A percentile compares a stretch with the other conserved stretches of the same genome.
Evolutionary conservation across 2,113 vertebrate species (phyloP).

Genomic region (Capreolus pygargus): DNA sequence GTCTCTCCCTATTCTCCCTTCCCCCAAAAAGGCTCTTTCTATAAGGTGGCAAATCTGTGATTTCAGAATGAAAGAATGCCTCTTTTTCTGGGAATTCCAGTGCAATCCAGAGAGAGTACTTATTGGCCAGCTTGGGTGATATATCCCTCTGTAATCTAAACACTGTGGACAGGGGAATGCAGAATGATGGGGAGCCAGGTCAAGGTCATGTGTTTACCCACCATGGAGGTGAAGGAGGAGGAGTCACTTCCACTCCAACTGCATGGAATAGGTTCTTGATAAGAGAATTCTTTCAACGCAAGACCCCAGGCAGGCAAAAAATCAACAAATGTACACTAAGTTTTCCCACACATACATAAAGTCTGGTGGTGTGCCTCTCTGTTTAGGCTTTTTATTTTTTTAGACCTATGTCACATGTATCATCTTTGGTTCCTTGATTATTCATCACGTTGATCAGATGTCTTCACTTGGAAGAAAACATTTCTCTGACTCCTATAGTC

Average conservation of each 20-base stretch:
- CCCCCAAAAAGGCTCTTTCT: not conserved
- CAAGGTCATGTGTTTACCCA: not conserved
- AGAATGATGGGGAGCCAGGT: not conserved
- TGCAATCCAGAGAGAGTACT: not conserved
- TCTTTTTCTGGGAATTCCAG: constrained; percentile 14
- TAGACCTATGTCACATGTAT: not conserved
- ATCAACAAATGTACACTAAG: not conserved
- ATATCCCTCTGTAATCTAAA: not conserved
- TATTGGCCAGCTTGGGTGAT: not conserved
- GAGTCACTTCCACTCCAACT: not conserved
- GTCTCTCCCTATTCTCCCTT: not conserved
- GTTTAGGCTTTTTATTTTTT: not conserved
- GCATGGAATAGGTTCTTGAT: not conserved
- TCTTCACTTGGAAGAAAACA: not conserved
- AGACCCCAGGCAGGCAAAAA: not conserved
- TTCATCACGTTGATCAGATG: not conserved
- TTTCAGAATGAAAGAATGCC: not conserved
- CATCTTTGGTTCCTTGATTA: not conserved
- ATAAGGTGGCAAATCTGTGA: not conserved
- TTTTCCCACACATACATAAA: not conserved
- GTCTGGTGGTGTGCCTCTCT: not conserved
- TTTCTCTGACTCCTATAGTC: not conserved
- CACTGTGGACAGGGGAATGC: not conserved
- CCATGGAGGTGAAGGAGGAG: not conserved
- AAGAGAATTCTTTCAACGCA: not conserved